These are phyloP conservation scores for Aplodontia rufa DNA, from an alignment of 2,113 vertebrate species.

Conservation along the genomic window DNA sequence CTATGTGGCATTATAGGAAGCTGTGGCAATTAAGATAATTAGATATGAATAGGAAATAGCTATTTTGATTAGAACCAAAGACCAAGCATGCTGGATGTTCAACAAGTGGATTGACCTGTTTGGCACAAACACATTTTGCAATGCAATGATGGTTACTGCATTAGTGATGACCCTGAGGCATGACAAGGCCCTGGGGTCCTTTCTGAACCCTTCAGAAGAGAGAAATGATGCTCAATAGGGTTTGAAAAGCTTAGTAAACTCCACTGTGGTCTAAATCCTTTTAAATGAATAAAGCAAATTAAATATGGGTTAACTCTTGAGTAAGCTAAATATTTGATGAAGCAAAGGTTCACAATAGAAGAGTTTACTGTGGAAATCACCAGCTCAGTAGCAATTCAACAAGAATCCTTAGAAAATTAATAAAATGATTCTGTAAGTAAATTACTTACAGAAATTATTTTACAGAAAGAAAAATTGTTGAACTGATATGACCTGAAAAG, in stretches of 20 bases:
- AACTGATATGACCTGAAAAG: neutral
- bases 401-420: conserved; percentile 43
- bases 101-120: neutral
- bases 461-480: neutral
- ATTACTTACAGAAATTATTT: too few relatives aligned
- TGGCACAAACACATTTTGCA: neutral
- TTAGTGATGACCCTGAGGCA: neutral
- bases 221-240: neutral
- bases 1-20: conserved; percentile 59
- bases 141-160: neutral
- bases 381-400: neutral
- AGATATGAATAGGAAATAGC: conserved; percentile 62
- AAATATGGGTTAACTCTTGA: neutral
- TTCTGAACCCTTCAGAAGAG: neutral
- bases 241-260: conserved; percentile 17
- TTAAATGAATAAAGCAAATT: conserved; percentile 42
- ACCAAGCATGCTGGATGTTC: neutral
- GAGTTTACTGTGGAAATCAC: neutral
- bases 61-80: conserved; percentile 65
- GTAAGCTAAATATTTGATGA: conserved; percentile 24
- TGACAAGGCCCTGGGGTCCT: neutral
- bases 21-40: conserved; percentile 69
- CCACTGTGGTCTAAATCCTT: conserved; percentile 13
- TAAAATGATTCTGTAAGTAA: conserved; percentile 18
- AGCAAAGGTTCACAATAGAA: neutral